phyloP scores from a whole-genome alignment of 2,888 invertebrate genomes.

The Chrysolina oricalcia region DNA sequence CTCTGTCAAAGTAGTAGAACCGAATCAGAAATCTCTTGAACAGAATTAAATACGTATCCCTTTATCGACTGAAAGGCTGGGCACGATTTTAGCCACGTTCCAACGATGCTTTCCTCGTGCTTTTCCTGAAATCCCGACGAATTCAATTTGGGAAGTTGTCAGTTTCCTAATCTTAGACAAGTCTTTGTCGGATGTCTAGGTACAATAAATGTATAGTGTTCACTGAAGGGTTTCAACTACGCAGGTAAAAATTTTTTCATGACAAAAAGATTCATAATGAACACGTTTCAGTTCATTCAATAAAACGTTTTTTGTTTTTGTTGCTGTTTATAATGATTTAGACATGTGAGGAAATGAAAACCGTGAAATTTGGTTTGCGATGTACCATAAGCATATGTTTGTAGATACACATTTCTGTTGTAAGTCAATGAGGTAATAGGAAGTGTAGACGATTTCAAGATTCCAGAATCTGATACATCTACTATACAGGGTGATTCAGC shows the following conservation, averaged over 20 bases:
- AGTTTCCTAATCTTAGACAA: background rate
- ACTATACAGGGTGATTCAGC: no score
- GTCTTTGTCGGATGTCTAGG: background rate
- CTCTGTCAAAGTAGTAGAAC: no score
- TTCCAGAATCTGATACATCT: no score
- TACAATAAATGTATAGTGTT: background rate
- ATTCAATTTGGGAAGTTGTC: constrained; percentile 1
- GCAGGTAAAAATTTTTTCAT: background rate
- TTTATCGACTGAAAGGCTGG: background rate
- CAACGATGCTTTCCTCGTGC: constrained; percentile 9
- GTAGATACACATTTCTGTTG: no score
- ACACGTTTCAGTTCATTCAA: background rate
- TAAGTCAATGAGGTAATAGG: no score
- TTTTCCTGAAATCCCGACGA: background rate
- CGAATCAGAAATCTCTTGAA: no score
- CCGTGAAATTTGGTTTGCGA: no score
- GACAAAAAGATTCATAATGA: background rate
- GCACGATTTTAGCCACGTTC: constrained; percentile 21
- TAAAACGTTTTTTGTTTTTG: no score
- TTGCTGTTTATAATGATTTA: background rate
- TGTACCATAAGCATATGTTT: no score
- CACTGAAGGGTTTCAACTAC: background rate
- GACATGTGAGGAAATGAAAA: no score
- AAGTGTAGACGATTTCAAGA: no score
- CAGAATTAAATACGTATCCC: no score